Evolutionary conservation across 2,113 vertebrate species (phyloP), one percentile per base, ranked within the genome.

Genomic region (Antigone vipio): DNA sequence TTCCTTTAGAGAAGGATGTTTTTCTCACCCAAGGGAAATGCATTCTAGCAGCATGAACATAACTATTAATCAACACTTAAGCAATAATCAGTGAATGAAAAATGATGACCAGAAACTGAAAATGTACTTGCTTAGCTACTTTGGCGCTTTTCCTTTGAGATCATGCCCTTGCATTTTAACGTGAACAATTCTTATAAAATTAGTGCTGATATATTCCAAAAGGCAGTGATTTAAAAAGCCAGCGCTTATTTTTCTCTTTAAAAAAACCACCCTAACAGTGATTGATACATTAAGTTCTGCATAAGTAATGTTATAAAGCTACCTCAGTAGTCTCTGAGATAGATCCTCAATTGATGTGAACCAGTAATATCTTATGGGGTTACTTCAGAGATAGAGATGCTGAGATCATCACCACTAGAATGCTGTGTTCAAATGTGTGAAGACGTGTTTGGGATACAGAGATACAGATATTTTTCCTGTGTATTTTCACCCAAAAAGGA

Each of bases 51-150:
- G 98, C 97, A 35, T 97, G 97, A 98, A 89, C 93, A 83, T 97
- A 97, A 95, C 97, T 97, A 97, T 98, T 98, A 98, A 98, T 98
- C 98, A 98, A 97, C 98, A 97, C 97, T 98, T 97, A 97, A 97
- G 98, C 83, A 95, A 97, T 98, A 97, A 98, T 98, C 98, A 98
- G 98, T 64, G 93, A 97, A 95, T 98, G 96, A 97, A 97, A 97
- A 98, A 98, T 97, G 95, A 98, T 97, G 97, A 95, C 98, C 98
- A 96, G 97, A 94, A 96, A 97, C 95, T 89, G 93, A 87, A 89
- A 97, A 95, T 89, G 96, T 90, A 85, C 85, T 76, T 95, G 94
- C 96, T 42, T 91, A 96, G 85, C 95, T 96, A 84, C 81, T 94
- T 95, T 19, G 35, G 44, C 14, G 14, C 58, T 93, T 94, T 63